Percentiles rank a stretch among this genome's conserved stretches.
Conservation (phyloP, 2,113 vertebrate genomes). For the Trochalopteron elliotii region DNA sequence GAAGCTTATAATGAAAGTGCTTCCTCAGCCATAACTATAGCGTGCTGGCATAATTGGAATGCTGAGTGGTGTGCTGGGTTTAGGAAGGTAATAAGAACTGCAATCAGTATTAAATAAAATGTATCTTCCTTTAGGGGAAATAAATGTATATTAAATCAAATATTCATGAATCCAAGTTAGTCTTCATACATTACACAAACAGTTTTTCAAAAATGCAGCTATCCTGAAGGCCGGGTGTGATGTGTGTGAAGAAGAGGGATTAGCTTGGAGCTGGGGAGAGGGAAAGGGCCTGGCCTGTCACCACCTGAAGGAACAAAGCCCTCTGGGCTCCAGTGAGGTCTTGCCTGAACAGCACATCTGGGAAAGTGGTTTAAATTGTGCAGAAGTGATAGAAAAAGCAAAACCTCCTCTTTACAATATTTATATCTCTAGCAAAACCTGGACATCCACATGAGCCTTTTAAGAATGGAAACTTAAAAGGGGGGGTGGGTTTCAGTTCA, state of each 20-base stretch:
- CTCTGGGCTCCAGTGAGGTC: neutral
- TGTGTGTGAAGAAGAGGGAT: neutral
- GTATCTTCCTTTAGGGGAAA: conserved; percentile 68
- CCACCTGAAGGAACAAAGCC: neutral
- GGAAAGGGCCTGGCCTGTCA: neutral
- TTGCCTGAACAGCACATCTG: neutral
- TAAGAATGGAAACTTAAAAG: neutral
- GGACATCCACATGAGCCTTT: neutral
- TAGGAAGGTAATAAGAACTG: conserved; percentile 70
- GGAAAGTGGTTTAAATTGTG: neutral
- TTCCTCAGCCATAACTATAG: conserved; percentile 65
- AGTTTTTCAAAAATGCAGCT: conserved; percentile 22
- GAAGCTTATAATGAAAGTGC: conserved; percentile 65
- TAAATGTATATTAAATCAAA: conserved; percentile 71
- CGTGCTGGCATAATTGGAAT: conserved; percentile 65
- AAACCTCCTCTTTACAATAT: neutral
- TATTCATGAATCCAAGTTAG: conserved; percentile 59
- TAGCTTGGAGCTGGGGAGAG: neutral
- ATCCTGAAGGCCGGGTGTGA: neutral
- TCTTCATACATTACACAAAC: conserved; percentile 61
- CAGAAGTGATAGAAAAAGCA: neutral
- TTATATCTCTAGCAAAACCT: neutral
- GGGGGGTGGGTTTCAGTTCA: neutral
- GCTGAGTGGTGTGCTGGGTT: conserved; percentile 56
- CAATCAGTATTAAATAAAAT: conserved; percentile 76